Evolutionary conservation across 2,797 vertebrate species (phyloP), one percentile per base, ranked within the genome.

Genomic region (Pterois miles): DNA sequence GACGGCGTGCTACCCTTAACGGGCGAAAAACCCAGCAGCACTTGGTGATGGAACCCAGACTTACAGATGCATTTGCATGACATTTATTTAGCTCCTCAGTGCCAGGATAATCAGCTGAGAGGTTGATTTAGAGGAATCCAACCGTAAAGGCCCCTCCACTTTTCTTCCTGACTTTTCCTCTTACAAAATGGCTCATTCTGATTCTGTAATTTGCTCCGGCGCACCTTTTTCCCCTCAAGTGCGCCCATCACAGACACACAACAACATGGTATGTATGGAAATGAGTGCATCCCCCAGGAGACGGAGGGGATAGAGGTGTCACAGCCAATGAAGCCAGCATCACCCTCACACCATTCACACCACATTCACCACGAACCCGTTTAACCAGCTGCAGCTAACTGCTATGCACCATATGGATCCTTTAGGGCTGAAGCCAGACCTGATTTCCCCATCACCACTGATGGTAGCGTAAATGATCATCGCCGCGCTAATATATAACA

Each of bases 1-100:
- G 94, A 94, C 92, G 78, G 83, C 72, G 71, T 86, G 86, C 83
- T 91, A 74, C 80, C 86, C 86, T 88, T 93, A 93, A 92, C 89
- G 88, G 92, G 91, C 74, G 3, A 75, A 76, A 75, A 87, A 89
- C 65, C 65, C 68, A 38, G 75, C 86, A 81, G 82, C 77, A 54
- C 76, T 90, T 52, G 75, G 72, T 79, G 90, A 89, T 64, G 67
- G 80, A 86, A 85, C 82, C 83, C 53, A 84, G 91, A 90, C 91
- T 80, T 68, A 14, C 52, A 81, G 83, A 78, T 82, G 83, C 84
- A 91, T 92, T 89, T 92, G 88, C 80, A 82, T 89, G 85, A 90
- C 87, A 89, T 92, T 90, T 88, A 89, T 92, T 90, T 87, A 86
- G 83, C 85, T 87, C 79, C 80, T 85, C 81, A 22, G 80, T 80